Conservation (phyloP, 2,888 invertebrate species). For the Cenopis cana region DNA sequence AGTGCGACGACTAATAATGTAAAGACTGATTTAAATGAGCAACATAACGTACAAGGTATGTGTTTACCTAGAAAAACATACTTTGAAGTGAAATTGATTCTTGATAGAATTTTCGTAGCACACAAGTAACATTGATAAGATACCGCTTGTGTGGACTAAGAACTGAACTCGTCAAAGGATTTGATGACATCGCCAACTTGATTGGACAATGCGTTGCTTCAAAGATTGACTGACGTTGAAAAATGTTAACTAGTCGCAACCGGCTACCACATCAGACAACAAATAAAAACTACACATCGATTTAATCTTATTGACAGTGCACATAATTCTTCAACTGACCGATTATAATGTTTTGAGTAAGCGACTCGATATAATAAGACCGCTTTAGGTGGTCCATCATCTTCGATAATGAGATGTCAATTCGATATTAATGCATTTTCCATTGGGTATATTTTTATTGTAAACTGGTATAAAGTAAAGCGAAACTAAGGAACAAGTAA, state of each 20-base stretch:
- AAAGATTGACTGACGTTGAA: slow-evolving; percentile 67
- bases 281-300: slow-evolving; percentile 65
- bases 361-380: slow-evolving; percentile 20
- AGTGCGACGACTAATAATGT: neutral
- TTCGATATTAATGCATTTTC: neutral
- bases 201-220: slow-evolving; percentile 43
- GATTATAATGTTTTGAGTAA: slow-evolving; percentile 25
- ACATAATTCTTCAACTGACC: slow-evolving; percentile 55
- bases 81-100: neutral
- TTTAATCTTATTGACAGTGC: slow-evolving; percentile 58
- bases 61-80: neutral
- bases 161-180: slow-evolving; percentile 18
- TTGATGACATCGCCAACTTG: slow-evolving; percentile 23
- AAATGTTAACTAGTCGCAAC: slow-evolving; percentile 66
- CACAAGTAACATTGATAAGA: neutral
- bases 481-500: slow-evolving; percentile 12
- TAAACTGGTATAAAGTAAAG: slow-evolving; percentile 4
- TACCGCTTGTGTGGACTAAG: neutral
- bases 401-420: neutral
- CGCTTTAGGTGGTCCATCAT: slow-evolving; percentile 23
- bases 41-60: neutral
- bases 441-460: neutral
- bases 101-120: neutral
- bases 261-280: slow-evolving; percentile 57
- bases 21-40: neutral